Evolutionary conservation across 1,140 invertebrate species (phyloP), one percentile per base, ranked within the genome.

Genomic region (Odontomachus brunneus): DNA sequence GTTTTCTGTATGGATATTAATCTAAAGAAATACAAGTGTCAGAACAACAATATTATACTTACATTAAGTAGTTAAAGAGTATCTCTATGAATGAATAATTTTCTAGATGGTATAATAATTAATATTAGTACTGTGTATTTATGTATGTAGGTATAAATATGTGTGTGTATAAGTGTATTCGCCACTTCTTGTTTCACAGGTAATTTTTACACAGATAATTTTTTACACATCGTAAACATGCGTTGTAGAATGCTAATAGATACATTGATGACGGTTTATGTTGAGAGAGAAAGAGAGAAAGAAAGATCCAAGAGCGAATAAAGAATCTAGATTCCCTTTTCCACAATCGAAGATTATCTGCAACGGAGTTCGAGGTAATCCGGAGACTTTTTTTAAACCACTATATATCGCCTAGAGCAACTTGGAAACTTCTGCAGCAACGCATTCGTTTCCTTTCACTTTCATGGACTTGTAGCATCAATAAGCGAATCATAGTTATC

Each of bases 331-430:
- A 51, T 75, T 75, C 3, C 15, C 29, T 38, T 48, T 44, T 60
- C 55, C 17, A 60, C 33, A 60, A 74, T 60, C 53, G 38, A 74
- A 60, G 72, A 38, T 14, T 74, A 14, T 15, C 3, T 62, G 38
- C 38, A 17, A 17, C 24, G 38, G 24, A 63, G 38, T 49, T 29
- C 57, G n/a, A 75, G 24, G 24, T 49, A 15, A 75, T 29, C 22
- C 0, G 12, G n/a, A 29, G 17, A 51, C 26, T n/a, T 60, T 44
- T 44, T 72, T 59, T 73, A 59, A 44, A 33, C 29, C 55, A 55
- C 9, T 55, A 38, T 55, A 29, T 24, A n/a, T 71, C 24, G 49
- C 38, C 9, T 44, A 44, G 7, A 33, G 29, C 2, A 33, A 26
- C n/a, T 5, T 53, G 29, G 29, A 53, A 71, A 53, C 29, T 53